Evolutionary conservation across 2,113 vertebrate genomes (phyloP).

Genomic region (Phalacrocorax brasilianus): DNA sequence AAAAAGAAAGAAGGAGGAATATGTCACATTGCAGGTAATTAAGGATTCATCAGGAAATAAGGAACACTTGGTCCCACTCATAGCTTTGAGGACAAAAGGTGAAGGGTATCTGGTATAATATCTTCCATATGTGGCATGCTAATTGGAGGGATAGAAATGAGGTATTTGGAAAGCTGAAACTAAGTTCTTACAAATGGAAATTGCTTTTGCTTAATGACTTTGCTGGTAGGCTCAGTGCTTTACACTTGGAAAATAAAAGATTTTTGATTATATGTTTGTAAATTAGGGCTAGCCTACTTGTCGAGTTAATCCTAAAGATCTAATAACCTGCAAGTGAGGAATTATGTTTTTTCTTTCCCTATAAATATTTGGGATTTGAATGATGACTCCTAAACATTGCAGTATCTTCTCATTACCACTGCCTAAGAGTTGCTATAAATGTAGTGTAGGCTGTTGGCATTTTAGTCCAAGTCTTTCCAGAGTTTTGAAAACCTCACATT

Average conservation of each 20-base stretch:
- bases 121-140: constrained; percentile 58
- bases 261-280: not conserved
- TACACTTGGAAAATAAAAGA: not conserved
- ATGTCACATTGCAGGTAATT: constrained; percentile 63
- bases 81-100: constrained; percentile 57
- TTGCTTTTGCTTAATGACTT: constrained; percentile 31
- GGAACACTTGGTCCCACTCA: constrained; percentile 33
- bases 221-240: not conserved
- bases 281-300: not conserved
- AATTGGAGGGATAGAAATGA: constrained; percentile 39
- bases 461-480: not conserved
- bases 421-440: not conserved
- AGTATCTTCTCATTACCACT: not conserved
- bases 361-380: not conserved
- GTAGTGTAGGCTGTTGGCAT: not conserved
- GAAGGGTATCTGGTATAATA: constrained; percentile 55
- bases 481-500: not conserved
- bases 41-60: constrained; percentile 64
- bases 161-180: constrained; percentile 17
- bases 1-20: constrained; percentile 54
- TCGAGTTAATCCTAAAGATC: not conserved
- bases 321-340: not conserved
- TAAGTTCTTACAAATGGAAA: constrained; percentile 37
- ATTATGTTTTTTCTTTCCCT: not conserved
- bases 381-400: not conserved